Conservation (phyloP, 2,888 invertebrate genomes). For the Pseudococcus longispinus region DNA sequence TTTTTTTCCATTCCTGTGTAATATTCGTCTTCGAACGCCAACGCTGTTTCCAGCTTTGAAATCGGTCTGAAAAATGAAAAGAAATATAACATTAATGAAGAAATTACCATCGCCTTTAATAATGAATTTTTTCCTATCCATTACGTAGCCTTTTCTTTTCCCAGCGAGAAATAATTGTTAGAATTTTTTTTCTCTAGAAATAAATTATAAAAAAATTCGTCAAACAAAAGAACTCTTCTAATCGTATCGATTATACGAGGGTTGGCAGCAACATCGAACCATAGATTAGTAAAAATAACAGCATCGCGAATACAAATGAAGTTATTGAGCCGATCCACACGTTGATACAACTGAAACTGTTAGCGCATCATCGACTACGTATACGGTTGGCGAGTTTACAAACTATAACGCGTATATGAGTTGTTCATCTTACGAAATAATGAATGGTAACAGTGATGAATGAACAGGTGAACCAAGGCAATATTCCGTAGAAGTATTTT, state of each 20-base stretch:
- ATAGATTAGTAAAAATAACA: not conserved
- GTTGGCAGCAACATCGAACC: not conserved
- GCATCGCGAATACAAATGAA: not conserved
- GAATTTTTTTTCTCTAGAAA: not conserved
- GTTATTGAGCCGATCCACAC: not conserved
- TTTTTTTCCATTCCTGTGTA: not conserved
- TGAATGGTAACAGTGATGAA: slow-evolving; percentile 54
- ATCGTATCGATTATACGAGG: not conserved
- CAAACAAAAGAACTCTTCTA: not conserved
- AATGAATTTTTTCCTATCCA: not conserved
- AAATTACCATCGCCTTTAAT: not conserved
- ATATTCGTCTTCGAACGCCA: not conserved
- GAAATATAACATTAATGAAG: not conserved
- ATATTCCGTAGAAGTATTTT: slow-evolving; percentile 53
- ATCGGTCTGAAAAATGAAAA: not conserved
- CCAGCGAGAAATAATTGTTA: not conserved
- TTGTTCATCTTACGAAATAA: slow-evolving; percentile 49
- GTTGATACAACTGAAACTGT: slow-evolving; percentile 23
- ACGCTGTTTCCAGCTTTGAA: not conserved
- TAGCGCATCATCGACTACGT: slow-evolving; percentile 27
- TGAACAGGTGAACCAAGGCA: slow-evolving; percentile 48
- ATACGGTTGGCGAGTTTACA: slow-evolving; percentile 30
- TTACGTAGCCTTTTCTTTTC: not conserved
- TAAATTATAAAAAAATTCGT: not conserved
- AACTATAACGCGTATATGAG: slow-evolving; percentile 39